Conservation (phyloP, 2,888 invertebrate species). For the Antitype chi region DNA sequence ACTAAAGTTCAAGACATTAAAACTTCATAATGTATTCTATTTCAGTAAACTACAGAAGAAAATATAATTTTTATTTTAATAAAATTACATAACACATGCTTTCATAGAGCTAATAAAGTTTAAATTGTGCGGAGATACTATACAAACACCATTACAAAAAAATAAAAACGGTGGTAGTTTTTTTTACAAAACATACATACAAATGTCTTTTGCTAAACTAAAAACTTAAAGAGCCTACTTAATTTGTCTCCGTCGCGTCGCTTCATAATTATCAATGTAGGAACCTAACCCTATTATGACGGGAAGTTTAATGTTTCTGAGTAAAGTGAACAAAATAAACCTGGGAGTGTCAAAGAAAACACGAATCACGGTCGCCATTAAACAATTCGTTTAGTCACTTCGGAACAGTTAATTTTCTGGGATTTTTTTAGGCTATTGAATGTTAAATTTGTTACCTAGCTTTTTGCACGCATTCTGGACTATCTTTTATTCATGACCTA, state of each 20-base stretch:
- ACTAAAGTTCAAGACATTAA: background rate
- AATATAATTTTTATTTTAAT: background rate
- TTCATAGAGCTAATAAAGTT: background rate
- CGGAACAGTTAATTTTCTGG: constrained; percentile 44
- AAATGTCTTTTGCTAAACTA: constrained; percentile 6
- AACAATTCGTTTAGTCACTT: constrained; percentile 46
- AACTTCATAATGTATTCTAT: background rate
- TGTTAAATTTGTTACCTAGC: constrained; percentile 5
- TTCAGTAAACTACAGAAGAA: background rate
- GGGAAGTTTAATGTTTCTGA: constrained; percentile 37
- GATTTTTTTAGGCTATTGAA: constrained; percentile 22
- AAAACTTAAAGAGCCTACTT: constrained; percentile 12
- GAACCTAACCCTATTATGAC: constrained; percentile 30
- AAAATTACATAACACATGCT: background rate
- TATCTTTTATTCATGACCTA: background rate
- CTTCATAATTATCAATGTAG: constrained; percentile 44
- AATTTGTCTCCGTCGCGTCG: constrained; percentile 18
- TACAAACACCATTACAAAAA: background rate
- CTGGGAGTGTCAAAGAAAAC: constrained; percentile 48
- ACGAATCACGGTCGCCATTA: constrained; percentile 52
- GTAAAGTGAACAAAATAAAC: constrained; percentile 39
- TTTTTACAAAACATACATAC: constrained; percentile 1
- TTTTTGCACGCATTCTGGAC: constrained; percentile 4
- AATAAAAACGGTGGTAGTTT: background rate
- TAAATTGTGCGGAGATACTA: background rate